Conservation (phyloP, 2,113 vertebrate species). For the Rostratula benghalensis region DNA sequence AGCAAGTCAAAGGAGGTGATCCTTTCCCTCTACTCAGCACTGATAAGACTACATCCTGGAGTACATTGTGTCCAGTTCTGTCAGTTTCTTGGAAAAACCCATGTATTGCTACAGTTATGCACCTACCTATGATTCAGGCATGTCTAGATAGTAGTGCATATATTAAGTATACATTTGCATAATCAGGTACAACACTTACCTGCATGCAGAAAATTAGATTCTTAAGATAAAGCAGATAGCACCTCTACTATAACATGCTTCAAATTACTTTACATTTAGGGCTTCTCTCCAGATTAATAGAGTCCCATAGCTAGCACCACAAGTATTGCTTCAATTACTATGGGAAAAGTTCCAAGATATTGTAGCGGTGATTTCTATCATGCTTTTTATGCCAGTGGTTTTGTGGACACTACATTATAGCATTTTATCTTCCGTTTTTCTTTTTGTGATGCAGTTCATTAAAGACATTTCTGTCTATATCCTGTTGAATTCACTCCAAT, state of each 20-base stretch:
- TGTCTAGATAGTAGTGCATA: background rate
- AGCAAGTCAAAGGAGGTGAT: background rate
- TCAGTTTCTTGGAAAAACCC: background rate
- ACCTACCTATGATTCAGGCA: background rate
- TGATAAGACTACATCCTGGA: background rate
- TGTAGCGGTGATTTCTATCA: background rate
- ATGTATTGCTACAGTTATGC: background rate
- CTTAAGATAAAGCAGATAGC: background rate
- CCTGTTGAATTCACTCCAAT: constrained; percentile 5
- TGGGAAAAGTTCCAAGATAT: background rate
- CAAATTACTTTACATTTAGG: background rate
- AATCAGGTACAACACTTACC: background rate
- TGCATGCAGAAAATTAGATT: background rate
- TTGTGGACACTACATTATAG: background rate
- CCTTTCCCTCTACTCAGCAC: background rate
- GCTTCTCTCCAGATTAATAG: background rate
- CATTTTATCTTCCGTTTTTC: constrained; percentile 40
- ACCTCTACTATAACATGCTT: background rate
- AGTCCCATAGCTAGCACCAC: background rate
- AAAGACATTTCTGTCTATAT: constrained; percentile 31
- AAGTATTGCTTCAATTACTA: background rate
- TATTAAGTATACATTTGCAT: background rate
- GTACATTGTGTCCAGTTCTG: background rate
- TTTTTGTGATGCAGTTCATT: constrained; percentile 27
- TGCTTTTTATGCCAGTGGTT: background rate